Evolutionary conservation across 2,113 vertebrate species (phyloP).

Genomic region (Fulmarus glacialis): DNA sequence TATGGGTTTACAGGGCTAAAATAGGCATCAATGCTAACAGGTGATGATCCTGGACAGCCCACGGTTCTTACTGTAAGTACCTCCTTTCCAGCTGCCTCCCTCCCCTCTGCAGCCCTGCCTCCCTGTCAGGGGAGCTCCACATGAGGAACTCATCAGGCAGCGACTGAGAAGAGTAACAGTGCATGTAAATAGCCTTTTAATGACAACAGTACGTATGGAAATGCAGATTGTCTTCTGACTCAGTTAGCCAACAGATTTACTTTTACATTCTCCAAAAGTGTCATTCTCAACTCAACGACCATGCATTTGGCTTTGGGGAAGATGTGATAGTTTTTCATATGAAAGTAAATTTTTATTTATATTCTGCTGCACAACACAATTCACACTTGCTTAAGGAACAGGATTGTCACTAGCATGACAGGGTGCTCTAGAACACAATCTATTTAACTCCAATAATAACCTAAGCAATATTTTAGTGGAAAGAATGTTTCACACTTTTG

Average conservation of each 20-base stretch:
- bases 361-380: neutral
- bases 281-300: neutral
- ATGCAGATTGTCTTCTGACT: neutral
- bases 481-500: neutral
- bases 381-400: neutral
- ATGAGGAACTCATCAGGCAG: neutral
- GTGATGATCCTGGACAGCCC: neutral
- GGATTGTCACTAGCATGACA: neutral
- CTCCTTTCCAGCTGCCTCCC: neutral
- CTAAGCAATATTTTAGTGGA: neutral
- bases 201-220: neutral
- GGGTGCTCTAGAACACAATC: neutral
- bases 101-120: neutral
- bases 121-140: neutral
- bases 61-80: neutral
- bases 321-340: fast-evolving
- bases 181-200: neutral
- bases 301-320: neutral
- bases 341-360: neutral
- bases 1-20: neutral
- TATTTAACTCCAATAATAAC: neutral
- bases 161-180: neutral
- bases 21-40: neutral
- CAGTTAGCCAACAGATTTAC: neutral
- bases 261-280: neutral